A percentile compares a stretch with the other conserved stretches of the same genome.
These are phyloP conservation scores for Mamestra configurata DNA, from an alignment of 1,140 invertebrate genomes.

Conservation along the genomic window DNA sequence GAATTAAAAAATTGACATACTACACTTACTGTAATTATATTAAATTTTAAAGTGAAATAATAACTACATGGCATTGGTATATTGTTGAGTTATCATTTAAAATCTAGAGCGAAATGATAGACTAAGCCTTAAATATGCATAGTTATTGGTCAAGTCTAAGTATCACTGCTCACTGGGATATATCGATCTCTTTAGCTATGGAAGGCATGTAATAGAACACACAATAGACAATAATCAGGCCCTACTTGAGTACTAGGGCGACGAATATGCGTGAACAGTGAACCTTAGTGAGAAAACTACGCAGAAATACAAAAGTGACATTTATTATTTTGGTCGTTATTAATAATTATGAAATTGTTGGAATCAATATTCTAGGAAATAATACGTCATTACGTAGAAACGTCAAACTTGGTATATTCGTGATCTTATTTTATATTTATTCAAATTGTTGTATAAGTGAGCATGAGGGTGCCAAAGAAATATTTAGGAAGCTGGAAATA, in stretches of 20 bases:
- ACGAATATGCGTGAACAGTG: slow-evolving; percentile 17
- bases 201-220: not conserved
- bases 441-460: slow-evolving; percentile 38
- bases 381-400: slow-evolving; percentile 30
- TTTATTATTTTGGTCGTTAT: slow-evolving; percentile 43
- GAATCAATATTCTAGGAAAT: slow-evolving; percentile 26
- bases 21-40: slow-evolving; percentile 59
- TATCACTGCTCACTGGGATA: slow-evolving; percentile 13
- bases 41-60: slow-evolving; percentile 27
- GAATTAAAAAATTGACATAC: slow-evolving; percentile 80
- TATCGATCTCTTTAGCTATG: not conserved
- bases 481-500: not conserved
- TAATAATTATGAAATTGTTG: slow-evolving; percentile 28
- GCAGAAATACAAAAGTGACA: slow-evolving; percentile 45
- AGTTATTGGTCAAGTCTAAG: slow-evolving; percentile 37
- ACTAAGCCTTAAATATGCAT: slow-evolving; percentile 7
- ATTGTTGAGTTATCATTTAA: slow-evolving; percentile 16
- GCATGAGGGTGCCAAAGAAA: not conserved
- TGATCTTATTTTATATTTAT: slow-evolving; percentile 46
- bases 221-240: no score
- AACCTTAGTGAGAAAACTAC: slow-evolving; percentile 11
- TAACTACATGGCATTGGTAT: slow-evolving; percentile 30
- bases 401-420: slow-evolving; percentile 35
- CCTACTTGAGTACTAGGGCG: not conserved
- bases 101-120: slow-evolving; percentile 17